These are phyloP conservation scores for Luscinia megarhynchos DNA, from an alignment of 2,797 vertebrate genomes.

Conservation along the genomic window DNA sequence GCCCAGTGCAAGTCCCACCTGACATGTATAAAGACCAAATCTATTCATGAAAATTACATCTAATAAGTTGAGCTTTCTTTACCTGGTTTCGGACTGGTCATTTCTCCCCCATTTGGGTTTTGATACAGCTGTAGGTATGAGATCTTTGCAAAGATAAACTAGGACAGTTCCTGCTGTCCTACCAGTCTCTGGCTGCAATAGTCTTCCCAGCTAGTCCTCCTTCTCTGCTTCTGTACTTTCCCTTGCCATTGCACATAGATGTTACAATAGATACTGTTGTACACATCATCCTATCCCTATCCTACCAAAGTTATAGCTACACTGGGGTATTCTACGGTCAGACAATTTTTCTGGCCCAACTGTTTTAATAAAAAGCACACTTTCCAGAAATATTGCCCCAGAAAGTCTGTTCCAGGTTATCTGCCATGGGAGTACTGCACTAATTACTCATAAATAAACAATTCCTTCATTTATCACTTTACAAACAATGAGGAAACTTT, in stretches of 20 bases:
- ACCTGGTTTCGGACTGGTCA: not conserved
- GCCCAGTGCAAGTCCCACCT: not conserved
- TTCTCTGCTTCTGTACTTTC: not conserved
- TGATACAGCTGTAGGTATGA: not conserved
- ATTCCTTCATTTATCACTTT: slow-evolving; percentile 39
- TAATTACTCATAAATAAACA: not conserved
- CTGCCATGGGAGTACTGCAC: not conserved
- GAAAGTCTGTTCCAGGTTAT: not conserved
- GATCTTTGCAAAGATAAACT: not conserved
- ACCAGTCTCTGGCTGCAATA: not conserved
- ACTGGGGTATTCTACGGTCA: not conserved
- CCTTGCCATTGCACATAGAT: not conserved
- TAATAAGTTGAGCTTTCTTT: slow-evolving; percentile 15
- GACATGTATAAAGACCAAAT: not conserved
- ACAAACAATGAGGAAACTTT: slow-evolving; percentile 57
- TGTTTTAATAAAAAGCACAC: not conserved
- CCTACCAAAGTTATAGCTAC: not conserved
- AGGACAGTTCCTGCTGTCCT: not conserved
- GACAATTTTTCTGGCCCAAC: not conserved
- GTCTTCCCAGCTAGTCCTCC: not conserved
- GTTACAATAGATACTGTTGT: not conserved
- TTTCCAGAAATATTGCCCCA: not conserved
- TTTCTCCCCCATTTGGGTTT: not conserved
- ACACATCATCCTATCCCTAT: not conserved
- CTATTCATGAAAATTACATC: not conserved